Conservation (phyloP, 1,140 invertebrate species). For the Dinoponera quadriceps region DNA sequence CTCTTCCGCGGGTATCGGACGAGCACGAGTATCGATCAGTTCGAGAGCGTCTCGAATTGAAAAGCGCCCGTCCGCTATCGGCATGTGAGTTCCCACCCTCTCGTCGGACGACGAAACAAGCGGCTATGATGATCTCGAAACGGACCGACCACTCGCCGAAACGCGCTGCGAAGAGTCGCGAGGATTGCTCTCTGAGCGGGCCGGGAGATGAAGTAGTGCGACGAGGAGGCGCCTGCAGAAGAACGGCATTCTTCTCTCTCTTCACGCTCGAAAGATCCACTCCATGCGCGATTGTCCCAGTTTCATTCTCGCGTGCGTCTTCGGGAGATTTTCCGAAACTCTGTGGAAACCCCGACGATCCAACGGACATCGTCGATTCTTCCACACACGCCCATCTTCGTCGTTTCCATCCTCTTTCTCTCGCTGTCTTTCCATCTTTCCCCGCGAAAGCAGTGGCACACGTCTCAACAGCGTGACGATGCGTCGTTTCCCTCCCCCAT, state of each 20-base stretch:
- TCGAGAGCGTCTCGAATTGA: conserved; percentile 9
- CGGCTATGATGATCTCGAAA: conserved; percentile 7
- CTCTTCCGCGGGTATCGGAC: conserved; percentile 16
- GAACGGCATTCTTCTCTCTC: background rate
- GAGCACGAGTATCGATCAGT: conserved; percentile 15
- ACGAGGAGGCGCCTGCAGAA: background rate
- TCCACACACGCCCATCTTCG: background rate
- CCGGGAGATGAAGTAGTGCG: background rate
- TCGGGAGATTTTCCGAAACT: no score
- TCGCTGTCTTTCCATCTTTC: background rate
- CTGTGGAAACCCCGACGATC: no score
- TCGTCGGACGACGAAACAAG: conserved; percentile 13
- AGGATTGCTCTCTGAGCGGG: background rate
- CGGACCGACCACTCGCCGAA: background rate
- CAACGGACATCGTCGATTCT: background rate
- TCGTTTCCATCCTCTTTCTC: background rate
- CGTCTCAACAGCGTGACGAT: conserved; percentile 12
- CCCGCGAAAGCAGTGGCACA: conserved; percentile 24
- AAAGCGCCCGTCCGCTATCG: background rate
- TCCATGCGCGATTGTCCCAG: no score
- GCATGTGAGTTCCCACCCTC: no score
- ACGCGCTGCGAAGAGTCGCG: conserved; percentile 19
- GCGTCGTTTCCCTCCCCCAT: conserved; percentile 9
- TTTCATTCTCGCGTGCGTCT: no score
- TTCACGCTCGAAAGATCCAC: no score